Evolutionary conservation across 2,113 vertebrate species (phyloP).

Genomic region (Paradisaea rubra): DNA sequence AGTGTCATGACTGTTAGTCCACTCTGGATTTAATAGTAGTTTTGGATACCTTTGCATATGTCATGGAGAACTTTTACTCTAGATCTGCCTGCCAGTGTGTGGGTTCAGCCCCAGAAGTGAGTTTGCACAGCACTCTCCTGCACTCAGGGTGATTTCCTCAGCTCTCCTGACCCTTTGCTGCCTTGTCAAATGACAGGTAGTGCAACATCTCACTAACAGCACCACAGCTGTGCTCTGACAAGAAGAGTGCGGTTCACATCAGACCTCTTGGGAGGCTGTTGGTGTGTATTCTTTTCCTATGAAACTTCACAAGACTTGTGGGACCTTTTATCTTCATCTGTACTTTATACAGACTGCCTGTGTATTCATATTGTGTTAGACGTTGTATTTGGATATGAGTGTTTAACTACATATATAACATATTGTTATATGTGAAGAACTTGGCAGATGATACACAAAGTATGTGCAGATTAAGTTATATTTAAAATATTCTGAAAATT

Average conservation of each 20-base stretch:
- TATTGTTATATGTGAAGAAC: neutral
- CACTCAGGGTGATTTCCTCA: neutral
- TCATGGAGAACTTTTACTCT: neutral
- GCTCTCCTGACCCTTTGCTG: neutral
- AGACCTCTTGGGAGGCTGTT: neutral
- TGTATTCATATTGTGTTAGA: slow-evolving; percentile 20
- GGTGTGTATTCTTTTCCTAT: slow-evolving; percentile 41
- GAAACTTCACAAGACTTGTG: slow-evolving; percentile 51
- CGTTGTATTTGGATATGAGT: neutral
- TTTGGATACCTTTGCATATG: neutral
- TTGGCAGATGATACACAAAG: slow-evolving; percentile 20
- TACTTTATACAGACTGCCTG: slow-evolving; percentile 48
- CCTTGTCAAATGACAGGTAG: neutral
- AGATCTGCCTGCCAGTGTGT: neutral
- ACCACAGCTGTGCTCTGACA: neutral
- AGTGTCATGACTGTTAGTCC: neutral
- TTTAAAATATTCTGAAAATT: slow-evolving; percentile 17
- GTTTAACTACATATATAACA: slow-evolving; percentile 11
- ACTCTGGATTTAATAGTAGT: neutral
- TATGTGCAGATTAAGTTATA: slow-evolving; percentile 54
- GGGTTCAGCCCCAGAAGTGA: neutral
- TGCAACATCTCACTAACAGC: neutral
- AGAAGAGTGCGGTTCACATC: neutral
- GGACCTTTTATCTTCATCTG: slow-evolving; percentile 53
- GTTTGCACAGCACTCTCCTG: neutral